Evolutionary conservation across 2,113 vertebrate species (phyloP), one percentile per base, ranked within the genome.

Genomic region (Platysteira castanea): DNA sequence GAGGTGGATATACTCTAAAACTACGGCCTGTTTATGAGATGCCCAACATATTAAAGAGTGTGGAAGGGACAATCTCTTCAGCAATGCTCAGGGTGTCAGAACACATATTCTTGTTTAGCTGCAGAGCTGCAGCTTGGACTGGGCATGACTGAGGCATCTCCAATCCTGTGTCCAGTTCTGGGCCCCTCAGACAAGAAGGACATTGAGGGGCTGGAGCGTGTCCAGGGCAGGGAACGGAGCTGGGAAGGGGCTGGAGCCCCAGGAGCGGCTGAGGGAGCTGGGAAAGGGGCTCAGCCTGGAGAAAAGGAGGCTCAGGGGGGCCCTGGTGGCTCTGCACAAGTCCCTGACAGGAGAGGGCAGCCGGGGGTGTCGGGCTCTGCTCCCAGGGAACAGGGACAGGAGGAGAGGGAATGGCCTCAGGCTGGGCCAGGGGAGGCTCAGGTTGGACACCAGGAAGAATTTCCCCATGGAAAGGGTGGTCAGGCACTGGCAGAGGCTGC

Each of bases 191-290:
- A 26, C 41, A 78, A 9, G 2, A 57, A 1, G 0, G 57, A 64
- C 35, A 1, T 0, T 0, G 14, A 88, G 26, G 49, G 21, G 35
- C 31, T 71, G 75, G 26, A 64, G 49, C 2, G 0, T 63, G 65
- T 79, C 24, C 56, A 54, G 75, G 41, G 75, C 1, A 79, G 75
- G 74, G 41, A 41, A 63, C 0, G 3, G 85, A 63, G 75, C 75
- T 71, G 85, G 49, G 30, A 49, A 54, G 41, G 65, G 73, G 1
- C 18, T 68, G 73, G 71, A 86, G 73, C 84, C 46, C 31, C 52
- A 76, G 71, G 61, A 76, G 71, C 0, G 11, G 54, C 74, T 79
- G 84, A 70, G 74, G 74, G 74, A 79, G 47, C 74, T 87, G 84
- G 47, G 24, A 21, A 75, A 70, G 73, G 63, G 74, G 54, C 84